A percentile compares a stretch with the other conserved stretches of the same genome.
Conservation (phyloP, 2,113 vertebrate genomes). For the Gymnarchus niloticus region DNA sequence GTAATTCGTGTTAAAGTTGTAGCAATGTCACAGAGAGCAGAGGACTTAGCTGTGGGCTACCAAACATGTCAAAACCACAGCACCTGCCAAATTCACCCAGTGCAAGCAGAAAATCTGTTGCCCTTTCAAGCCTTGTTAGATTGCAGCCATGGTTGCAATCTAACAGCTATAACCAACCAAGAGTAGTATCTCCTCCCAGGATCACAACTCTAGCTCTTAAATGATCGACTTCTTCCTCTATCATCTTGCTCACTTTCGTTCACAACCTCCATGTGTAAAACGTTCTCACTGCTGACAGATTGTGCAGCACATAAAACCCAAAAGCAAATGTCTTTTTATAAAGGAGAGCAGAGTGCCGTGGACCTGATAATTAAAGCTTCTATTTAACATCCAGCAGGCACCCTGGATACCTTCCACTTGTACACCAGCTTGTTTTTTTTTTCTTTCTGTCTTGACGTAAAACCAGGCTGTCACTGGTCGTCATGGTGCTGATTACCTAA, state of each 20-base stretch:
- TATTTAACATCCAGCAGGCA: neutral
- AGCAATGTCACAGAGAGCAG: neutral
- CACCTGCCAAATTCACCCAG: neutral
- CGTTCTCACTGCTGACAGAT: neutral
- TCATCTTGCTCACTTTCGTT: neutral
- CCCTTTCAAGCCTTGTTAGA: neutral
- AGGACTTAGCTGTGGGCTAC: too few species aligned
- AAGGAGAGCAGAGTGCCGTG: neutral
- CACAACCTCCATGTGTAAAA: neutral
- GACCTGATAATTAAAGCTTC: neutral
- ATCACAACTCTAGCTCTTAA: neutral
- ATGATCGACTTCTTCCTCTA: neutral
- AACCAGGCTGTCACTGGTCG: constrained; percentile 26
- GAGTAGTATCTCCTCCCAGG: neutral
- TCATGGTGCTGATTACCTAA: constrained; percentile 52
- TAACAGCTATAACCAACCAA: neutral
- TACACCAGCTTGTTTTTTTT: neutral
- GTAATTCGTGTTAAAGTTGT: neutral
- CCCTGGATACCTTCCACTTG: neutral
- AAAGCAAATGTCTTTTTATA: neutral
- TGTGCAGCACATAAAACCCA: neutral
- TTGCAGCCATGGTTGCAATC: neutral
- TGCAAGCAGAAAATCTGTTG: neutral
- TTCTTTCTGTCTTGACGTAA: constrained; percentile 27
- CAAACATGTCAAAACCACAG: neutral